Percentiles rank a stretch among this genome's conserved stretches.
Conservation (phyloP, 2,797 vertebrate species). For the Ispidina lecontei region DNA sequence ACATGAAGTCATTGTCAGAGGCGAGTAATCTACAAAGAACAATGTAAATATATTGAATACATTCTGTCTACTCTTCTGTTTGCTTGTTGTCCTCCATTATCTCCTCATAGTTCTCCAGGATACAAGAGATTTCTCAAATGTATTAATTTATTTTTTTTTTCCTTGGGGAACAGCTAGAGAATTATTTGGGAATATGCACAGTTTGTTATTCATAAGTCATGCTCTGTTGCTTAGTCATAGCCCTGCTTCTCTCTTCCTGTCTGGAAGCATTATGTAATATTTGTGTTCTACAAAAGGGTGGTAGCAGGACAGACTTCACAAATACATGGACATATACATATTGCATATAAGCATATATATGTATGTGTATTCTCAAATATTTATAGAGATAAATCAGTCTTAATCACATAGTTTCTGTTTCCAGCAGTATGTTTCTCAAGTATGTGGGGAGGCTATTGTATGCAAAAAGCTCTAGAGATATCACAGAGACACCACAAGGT, state of each 20-base stretch:
- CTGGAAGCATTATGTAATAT: conserved; percentile 48
- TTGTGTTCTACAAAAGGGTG: background rate
- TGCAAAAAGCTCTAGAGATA: background rate
- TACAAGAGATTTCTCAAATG: background rate
- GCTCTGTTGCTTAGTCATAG: conserved; percentile 58
- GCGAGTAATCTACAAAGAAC: background rate
- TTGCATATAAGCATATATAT: fast-evolving
- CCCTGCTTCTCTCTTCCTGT: background rate
- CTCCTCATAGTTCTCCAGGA: background rate
- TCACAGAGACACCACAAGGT: background rate
- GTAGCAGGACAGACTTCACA: background rate
- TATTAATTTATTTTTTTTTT: background rate
- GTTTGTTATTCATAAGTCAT: conserved; percentile 58
- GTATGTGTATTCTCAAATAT: background rate
- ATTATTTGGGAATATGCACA: conserved; percentile 22
- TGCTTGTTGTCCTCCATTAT: background rate
- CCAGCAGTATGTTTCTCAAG: background rate
- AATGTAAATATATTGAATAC: conserved; percentile 9
- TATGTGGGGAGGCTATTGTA: background rate
- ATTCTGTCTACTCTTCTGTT: background rate
- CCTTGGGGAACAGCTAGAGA: conserved; percentile 4
- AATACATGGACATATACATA: background rate
- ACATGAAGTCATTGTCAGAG: background rate
- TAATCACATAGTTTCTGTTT: background rate
- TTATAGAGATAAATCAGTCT: background rate